Conservation (phyloP, 2,888 invertebrate genomes). For the Zhengitettix transpicula region DNA sequence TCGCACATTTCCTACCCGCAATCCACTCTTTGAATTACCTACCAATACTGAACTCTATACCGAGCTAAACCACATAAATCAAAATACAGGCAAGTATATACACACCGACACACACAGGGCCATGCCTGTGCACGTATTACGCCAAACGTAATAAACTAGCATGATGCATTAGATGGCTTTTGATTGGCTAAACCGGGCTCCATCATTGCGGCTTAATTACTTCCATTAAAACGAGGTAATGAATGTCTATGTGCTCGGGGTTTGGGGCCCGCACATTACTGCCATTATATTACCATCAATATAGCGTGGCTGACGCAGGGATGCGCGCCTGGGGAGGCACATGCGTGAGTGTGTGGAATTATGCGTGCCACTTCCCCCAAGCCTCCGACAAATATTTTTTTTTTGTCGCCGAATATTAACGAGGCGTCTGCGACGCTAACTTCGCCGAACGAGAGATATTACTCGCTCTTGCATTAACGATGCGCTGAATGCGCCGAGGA, state of each 20-base stretch:
- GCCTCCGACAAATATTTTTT: background rate
- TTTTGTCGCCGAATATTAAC: background rate
- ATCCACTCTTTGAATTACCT: background rate
- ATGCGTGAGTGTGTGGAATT: background rate
- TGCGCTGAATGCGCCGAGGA: no score
- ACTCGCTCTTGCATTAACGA: no score
- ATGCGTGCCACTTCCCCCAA: background rate
- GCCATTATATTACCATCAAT: conserved; percentile 3
- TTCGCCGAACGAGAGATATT: no score
- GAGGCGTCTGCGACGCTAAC: background rate
- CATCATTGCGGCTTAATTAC: conserved; percentile 7
- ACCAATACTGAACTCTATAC: background rate
- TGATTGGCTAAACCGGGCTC: conserved; percentile 2
- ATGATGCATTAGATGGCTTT: conserved; percentile 2
- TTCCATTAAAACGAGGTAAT: conserved; percentile 9
- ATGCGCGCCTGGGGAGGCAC: background rate
- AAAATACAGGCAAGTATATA: background rate
- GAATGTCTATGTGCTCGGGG: conserved; percentile 4
- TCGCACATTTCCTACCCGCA: background rate
- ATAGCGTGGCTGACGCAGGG: background rate
- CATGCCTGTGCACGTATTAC: background rate
- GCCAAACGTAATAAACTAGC: conserved; percentile 1
- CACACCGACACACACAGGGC: background rate
- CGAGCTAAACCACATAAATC: background rate
- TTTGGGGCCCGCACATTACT: background rate